Base-by-base conservation (phyloP, 2,888 invertebrate genomes). In the Archips crataeganus region DNA sequence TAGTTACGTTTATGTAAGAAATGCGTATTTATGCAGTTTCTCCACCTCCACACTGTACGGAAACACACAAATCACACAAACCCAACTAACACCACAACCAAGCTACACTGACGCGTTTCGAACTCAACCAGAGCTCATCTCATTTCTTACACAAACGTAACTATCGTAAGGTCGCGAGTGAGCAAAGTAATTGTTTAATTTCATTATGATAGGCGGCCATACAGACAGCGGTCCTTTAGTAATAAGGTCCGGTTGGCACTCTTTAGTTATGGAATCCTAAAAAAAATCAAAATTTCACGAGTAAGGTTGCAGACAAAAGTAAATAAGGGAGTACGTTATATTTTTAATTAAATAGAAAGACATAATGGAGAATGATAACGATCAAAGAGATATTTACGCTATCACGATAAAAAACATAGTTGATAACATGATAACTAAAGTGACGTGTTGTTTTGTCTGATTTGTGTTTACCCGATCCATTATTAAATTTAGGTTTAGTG, bases 321-420 rank as follows among this genome's bases (percentile, higher is more conserved):
- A 57, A 11, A 2, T 2, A 32, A 32, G 32, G 11, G 32, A 11
- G 57, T 57, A 32, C 54, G 54, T 57, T 32, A 10, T 54, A 10
- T 57, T 32, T 32, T 23, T 57, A 57, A 57, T 57, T 57, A 57
- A 57, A 23, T 10, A 57, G 54, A n/a, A 32, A 57, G 9, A 32
- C 32, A 57, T 57, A 57, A 57, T 57, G 57, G 57, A 32, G 32
- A 57, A 57, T 57, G 57, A 57, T 57, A 57, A 32, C 57, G 57
- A 57, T 57, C 57, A 11, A 57, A 57, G 23, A 32, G 57, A 32
- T 57, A 57, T 23, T 54, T 11, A 57, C n/a, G 23, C 23, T 57
- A 57, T 57, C 57, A 10, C 32, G 57, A 57, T 57, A 57, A 57
- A 13, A 32, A 57, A 8, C 23, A 54, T 5, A 8, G 15, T 15